Percentiles rank a stretch among this genome's conserved stretches.
Evolutionary conservation across 2,797 vertebrate genomes (phyloP).

Genomic region (Enteromius treurensis): DNA sequence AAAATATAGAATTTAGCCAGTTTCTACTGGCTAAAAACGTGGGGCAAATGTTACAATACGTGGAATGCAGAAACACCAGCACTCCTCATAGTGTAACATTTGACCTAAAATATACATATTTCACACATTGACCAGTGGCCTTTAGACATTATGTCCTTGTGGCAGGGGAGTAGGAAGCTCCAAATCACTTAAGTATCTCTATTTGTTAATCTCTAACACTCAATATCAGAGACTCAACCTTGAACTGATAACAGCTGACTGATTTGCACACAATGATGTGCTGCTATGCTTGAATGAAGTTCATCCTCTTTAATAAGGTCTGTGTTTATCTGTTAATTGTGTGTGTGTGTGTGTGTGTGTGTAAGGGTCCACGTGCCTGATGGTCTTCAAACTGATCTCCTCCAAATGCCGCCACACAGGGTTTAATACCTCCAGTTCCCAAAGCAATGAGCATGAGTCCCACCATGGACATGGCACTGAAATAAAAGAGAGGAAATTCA

Average conservation of each 20-base stretch:
- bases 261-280: background rate
- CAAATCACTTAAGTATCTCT: conserved; percentile 21
- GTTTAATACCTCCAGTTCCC: conserved; percentile 96
- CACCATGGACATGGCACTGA: conserved; percentile 84
- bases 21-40: background rate
- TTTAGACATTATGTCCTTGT: conserved; percentile 1
- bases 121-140: background rate
- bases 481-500: background rate
- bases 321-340: background rate
- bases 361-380: conserved; percentile 79
- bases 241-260: conserved; percentile 40
- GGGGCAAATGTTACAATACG: background rate
- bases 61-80: background rate
- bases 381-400: conserved; percentile 94
- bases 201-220: conserved; percentile 62
- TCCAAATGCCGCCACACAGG: conserved; percentile 95
- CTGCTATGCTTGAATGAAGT: background rate
- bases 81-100: background rate
- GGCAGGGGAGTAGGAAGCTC: background rate
- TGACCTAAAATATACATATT: background rate
- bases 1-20: background rate
- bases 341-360: background rate
- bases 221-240: conserved; percentile 20
- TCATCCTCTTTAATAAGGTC: background rate
- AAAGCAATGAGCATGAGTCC: conserved; percentile 90